Conservation (phyloP, 2,888 invertebrate species). For the Drosophila nigritarsus region DNA sequence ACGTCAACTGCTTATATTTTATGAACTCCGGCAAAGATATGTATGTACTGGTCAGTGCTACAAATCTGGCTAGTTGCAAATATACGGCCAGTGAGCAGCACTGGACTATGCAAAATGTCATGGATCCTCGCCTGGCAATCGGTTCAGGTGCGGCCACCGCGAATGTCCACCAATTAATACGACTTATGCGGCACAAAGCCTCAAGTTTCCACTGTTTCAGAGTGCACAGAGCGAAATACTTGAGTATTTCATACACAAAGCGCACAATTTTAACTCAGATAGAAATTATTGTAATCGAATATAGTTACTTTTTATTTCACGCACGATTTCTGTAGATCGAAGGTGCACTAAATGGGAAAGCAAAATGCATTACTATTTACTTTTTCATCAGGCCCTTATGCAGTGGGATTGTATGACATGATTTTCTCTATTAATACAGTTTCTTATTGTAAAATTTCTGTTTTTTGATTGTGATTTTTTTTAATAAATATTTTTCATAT, state of each 20-base stretch:
- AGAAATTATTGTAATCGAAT: neutral
- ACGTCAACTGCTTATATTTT: constrained; percentile 28
- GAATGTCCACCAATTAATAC: constrained; percentile 44
- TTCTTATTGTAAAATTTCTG: neutral
- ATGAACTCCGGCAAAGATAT: constrained; percentile 34
- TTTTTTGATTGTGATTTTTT: neutral
- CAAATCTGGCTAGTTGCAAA: constrained; percentile 7
- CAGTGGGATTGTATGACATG: neutral
- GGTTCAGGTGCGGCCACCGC: constrained; percentile 7
- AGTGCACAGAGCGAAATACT: neutral
- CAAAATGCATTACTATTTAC: neutral
- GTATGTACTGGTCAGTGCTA: neutral
- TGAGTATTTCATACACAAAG: neutral
- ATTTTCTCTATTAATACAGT: neutral
- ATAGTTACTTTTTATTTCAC: neutral
- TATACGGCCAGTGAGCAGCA: neutral
- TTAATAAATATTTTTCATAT: neutral
- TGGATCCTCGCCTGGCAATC: constrained; percentile 29
- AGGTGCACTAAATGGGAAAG: neutral
- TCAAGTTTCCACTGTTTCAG: constrained; percentile 6
- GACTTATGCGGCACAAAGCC: constrained; percentile 37
- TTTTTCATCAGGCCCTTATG: neutral
- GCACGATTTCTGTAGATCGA: neutral
- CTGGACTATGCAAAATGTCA: constrained; percentile 5
- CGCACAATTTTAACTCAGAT: neutral